Base-by-base conservation (phyloP, 2,888 invertebrate species). In the Ashinkailepas kermadecensis region DNA sequence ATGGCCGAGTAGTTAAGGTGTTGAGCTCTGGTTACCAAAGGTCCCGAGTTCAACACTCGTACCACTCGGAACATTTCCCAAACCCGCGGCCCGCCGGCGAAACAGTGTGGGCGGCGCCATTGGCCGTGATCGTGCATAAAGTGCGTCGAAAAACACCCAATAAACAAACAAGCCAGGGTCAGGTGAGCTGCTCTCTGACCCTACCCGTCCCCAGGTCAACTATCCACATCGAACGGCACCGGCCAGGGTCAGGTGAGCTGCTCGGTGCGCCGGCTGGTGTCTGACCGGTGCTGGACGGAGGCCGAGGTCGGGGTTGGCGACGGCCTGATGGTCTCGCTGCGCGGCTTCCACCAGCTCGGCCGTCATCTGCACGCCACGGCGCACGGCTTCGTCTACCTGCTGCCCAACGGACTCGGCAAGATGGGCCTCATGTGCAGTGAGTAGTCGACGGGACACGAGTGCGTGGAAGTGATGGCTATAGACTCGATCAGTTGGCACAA, bases 221-320 rank as follows among this genome's bases (percentile, higher is more conserved):
- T 95, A 81, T 92, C 91, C 82, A 94, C 95, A 1, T 93, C 95
- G 85, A 97, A 97, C 90, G 97, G 97, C 25, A 94, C 92, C 83
- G 95, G 95, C 4, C 84, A 85, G 39, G 88, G 85, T 74, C 90
- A 90, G 58, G 94, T 84, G 59, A 82, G 81, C 81, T 83, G 82
- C 54, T 82, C 93, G 11, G 93, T 93, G 85, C 90, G 94, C 83
- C 91, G 95, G 85, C 89, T 95, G 21, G 90, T 94, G 81, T 93
- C 94, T 0, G 93, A 95, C 81, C 93, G 93, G 87, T 93, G 95
- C 21, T 96, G 96, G 95, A 90, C 94, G 9, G 97, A 97, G 89
- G 88, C 94, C 18, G 95, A 95, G 86, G 87, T 93, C 81, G 93
- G 94, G 2, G 94, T 93, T 81, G 96, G 96, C 2, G 94, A 93